Conservation (phyloP, 2,113 vertebrate genomes). For the Heterotis niloticus region DNA sequence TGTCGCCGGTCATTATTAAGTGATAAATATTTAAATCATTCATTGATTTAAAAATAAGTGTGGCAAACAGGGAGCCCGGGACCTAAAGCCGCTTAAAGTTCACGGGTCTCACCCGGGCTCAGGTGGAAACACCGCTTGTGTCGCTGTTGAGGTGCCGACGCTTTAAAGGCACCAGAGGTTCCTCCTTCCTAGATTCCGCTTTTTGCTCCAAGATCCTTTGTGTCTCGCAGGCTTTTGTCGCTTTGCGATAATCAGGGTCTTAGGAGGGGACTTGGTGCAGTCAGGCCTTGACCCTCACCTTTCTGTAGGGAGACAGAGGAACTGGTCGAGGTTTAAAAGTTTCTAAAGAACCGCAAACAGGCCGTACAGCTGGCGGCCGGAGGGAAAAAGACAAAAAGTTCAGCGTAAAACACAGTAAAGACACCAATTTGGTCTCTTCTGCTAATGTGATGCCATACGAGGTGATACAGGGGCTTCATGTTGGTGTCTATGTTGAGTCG, state of each 20-base stretch:
- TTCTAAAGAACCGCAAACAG: too few relatives aligned
- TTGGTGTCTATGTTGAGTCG: neutral
- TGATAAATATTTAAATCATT: too few relatives aligned
- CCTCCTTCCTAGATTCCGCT: conserved; percentile 52
- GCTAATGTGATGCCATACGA: neutral
- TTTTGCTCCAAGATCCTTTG: conserved; percentile 59
- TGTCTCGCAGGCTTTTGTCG: conserved; percentile 52
- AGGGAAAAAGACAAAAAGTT: too few relatives aligned
- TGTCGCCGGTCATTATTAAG: too few relatives aligned
- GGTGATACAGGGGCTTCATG: neutral
- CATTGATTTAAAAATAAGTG: too few relatives aligned
- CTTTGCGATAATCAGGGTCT: conserved; percentile 23
- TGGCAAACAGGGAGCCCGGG: neutral
- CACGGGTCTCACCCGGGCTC: too few relatives aligned
- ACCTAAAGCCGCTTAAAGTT: neutral
- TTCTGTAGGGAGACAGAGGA: neutral
- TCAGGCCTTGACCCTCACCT: neutral
- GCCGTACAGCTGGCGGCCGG: too few relatives aligned
- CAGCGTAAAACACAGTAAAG: neutral
- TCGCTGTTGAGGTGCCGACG: conserved; percentile 48
- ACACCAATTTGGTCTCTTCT: neutral
- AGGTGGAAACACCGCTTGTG: conserved; percentile 34
- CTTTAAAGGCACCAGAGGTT: conserved; percentile 62
- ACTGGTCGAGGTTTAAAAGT: too few relatives aligned
- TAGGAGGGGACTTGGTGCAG: neutral